These are phyloP conservation scores for Chrysolina americana DNA, from an alignment of 2,888 invertebrate genomes.

Conservation along the genomic window DNA sequence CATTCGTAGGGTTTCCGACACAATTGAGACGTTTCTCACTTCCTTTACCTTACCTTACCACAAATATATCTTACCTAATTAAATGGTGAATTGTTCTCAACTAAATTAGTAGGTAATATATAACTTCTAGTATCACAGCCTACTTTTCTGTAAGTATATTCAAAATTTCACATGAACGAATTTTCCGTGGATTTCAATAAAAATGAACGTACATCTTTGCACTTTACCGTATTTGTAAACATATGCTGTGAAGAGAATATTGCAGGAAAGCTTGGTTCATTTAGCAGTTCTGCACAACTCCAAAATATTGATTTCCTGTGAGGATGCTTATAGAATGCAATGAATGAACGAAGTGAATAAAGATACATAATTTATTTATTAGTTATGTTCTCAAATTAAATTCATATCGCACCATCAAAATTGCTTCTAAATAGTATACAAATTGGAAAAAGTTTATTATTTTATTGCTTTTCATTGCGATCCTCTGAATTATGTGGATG, in stretches of 20 bases:
- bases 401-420: too few species aligned
- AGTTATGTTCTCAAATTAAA: too few species aligned
- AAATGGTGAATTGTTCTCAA: not conserved
- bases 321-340: not conserved
- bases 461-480: too few species aligned
- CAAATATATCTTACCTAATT: not conserved
- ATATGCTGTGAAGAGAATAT: constrained; percentile 22
- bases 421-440: too few species aligned
- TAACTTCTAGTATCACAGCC: constrained; percentile 5
- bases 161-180: not conserved
- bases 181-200: not conserved
- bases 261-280: not conserved
- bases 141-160: not conserved
- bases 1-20: too few species aligned
- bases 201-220: not conserved
- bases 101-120: not conserved
- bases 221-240: constrained; percentile 25
- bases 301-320: constrained; percentile 25
- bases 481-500: too few species aligned
- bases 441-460: too few species aligned
- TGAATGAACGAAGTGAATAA: not conserved
- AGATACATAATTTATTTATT: not conserved
- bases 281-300: constrained; percentile 23
- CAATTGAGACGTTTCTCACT: too few species aligned
- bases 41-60: not conserved